Conservation (phyloP, 2,888 invertebrate species). For the Sisyra nigra region DNA sequence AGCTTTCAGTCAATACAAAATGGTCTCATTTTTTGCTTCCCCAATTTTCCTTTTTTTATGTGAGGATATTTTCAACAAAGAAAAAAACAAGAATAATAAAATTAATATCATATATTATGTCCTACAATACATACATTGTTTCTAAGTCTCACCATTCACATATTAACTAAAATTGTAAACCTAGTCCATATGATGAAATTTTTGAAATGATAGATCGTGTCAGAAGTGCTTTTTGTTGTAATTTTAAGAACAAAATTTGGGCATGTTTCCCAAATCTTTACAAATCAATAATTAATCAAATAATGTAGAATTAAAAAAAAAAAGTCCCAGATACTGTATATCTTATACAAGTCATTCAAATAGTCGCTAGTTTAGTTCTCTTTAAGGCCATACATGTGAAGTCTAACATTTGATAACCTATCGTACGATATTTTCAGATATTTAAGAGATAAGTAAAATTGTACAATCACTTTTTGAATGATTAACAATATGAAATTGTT, state of each 20-base stretch:
- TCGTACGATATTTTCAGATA: too few species aligned
- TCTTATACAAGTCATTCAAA: neutral
- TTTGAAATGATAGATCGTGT: too few species aligned
- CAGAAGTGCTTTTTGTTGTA: too few species aligned
- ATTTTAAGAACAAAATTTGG: too few species aligned
- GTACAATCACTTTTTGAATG: too few species aligned
- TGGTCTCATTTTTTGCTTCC: neutral
- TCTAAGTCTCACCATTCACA: slow-evolving; percentile 1
- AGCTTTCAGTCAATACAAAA: too few species aligned
- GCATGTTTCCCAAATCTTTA: too few species aligned
- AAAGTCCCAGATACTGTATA: neutral
- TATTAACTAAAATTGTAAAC: slow-evolving; percentile 1
- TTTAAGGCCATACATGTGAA: slow-evolving; percentile 15
- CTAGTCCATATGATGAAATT: neutral
- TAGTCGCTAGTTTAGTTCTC: slow-evolving; percentile 9
- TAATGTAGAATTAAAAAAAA: neutral
- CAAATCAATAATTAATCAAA: too few species aligned
- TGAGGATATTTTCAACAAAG: neutral
- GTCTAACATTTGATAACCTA: slow-evolving; percentile 10
- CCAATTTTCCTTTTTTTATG: neutral
- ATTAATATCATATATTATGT: slow-evolving; percentile 1
- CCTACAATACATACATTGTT: slow-evolving; percentile 1
- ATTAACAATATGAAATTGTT: too few species aligned
- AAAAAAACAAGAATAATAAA: neutral
- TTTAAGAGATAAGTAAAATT: too few species aligned